Conservation (phyloP, 2,113 vertebrate genomes). For the Polyodon spathula region DNA sequence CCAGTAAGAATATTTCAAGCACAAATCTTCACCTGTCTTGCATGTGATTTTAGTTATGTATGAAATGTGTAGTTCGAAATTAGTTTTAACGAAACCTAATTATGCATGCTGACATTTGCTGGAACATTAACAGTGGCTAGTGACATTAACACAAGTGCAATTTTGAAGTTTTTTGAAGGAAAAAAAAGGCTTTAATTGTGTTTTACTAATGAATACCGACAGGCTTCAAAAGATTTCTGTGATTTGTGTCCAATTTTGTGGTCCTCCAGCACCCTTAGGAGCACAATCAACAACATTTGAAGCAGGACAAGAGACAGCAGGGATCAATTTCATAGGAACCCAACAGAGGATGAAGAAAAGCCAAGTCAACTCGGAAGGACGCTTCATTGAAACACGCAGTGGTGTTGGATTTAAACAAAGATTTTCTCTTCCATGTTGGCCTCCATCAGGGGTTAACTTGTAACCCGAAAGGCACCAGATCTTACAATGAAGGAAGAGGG, state of each 20-base stretch:
- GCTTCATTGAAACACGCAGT: too few species aligned
- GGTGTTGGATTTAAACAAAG: too few species aligned
- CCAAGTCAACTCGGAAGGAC: too few species aligned
- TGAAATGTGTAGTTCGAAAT: slow-evolving; percentile 11
- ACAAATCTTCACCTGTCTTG: background rate
- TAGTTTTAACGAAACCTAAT: slow-evolving; percentile 16
- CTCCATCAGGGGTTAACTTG: too few species aligned
- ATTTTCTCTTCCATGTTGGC: too few species aligned
- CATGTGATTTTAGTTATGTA: slow-evolving; percentile 9
- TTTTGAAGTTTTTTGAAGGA: background rate
- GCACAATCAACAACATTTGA: slow-evolving; percentile 22
- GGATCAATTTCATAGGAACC: too few species aligned
- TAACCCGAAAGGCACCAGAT: too few species aligned
- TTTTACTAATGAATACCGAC: slow-evolving; percentile 17
- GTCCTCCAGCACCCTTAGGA: slow-evolving; percentile 10
- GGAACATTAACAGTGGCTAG: slow-evolving; percentile 6
- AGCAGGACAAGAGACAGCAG: too few species aligned
- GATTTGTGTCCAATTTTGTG: slow-evolving; percentile 27
- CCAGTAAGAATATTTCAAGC: background rate
- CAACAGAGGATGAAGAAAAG: too few species aligned
- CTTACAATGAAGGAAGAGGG: too few species aligned
- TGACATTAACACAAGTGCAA: slow-evolving; percentile 2
- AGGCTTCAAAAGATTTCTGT: slow-evolving; percentile 24
- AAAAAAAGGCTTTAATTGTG: background rate
- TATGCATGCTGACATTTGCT: slow-evolving; percentile 15